A percentile compares a stretch with the other conserved stretches of the same genome.
Evolutionary conservation across 2,888 invertebrate species (phyloP).

Genomic region (Apamea anceps): DNA sequence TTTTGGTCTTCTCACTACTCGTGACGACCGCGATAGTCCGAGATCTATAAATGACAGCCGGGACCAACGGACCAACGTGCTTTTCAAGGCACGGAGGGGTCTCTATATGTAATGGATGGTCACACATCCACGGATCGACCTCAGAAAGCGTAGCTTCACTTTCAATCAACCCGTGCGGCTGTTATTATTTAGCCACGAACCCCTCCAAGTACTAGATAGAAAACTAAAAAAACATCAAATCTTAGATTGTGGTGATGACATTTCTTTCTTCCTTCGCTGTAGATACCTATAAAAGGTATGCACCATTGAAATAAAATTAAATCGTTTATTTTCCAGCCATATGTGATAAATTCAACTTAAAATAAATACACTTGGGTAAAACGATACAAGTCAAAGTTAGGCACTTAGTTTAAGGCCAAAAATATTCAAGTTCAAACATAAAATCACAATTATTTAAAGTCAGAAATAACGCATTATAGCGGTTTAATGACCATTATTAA

Average conservation of each 20-base stretch:
- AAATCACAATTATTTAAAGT: constrained; percentile 19
- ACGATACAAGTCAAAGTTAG: background rate
- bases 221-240: background rate
- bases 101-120: background rate
- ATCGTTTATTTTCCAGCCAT: background rate
- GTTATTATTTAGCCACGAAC: background rate
- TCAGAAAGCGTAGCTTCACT: background rate
- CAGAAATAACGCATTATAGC: constrained; percentile 9
- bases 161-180: no score
- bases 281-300: background rate
- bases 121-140: background rate
- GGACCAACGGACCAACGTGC: background rate
- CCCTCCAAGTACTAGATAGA: background rate
- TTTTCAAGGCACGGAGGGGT: background rate
- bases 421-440: constrained; percentile 8
- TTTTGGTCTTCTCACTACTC: background rate
- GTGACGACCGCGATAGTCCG: background rate
- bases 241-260: background rate
- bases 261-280: background rate
- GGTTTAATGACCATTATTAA: constrained; percentile 24
- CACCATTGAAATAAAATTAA: background rate
- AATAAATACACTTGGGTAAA: background rate
- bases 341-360: background rate
- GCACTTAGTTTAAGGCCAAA: background rate
- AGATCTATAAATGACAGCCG: background rate